These are phyloP conservation scores for Drosophila picticornis DNA, from an alignment of 2,888 invertebrate genomes.

Conservation along the genomic window DNA sequence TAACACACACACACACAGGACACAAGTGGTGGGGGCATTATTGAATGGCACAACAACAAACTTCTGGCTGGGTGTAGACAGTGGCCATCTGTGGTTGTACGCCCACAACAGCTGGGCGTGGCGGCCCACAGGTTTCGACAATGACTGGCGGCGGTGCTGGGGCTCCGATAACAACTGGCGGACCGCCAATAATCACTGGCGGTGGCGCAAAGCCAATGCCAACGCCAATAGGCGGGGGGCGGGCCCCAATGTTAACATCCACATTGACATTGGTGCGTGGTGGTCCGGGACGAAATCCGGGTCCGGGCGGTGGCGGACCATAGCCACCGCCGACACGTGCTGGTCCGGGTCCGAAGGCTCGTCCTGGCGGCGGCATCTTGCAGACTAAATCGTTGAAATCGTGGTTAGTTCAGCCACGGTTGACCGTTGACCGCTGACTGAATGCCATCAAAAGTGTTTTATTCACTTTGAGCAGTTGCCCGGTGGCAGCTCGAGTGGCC, in stretches of 20 bases:
- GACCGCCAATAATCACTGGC: constrained; percentile 56
- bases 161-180: constrained; percentile 54
- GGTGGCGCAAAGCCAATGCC: constrained; percentile 68
- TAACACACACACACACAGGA: constrained; percentile 11
- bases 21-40: constrained; percentile 32
- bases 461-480: constrained; percentile 26
- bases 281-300: constrained; percentile 43
- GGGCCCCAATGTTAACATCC: constrained; percentile 66
- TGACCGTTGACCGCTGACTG: constrained; percentile 43
- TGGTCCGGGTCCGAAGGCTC: constrained; percentile 40
- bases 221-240: constrained; percentile 68
- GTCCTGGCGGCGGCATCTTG: constrained; percentile 64
- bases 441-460: constrained; percentile 46
- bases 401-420: constrained; percentile 12
- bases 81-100: constrained; percentile 48
- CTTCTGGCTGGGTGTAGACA: constrained; percentile 69
- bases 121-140: constrained; percentile 39
- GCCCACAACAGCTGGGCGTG: constrained; percentile 31
- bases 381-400: constrained; percentile 4
- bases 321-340: not conserved
- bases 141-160: constrained; percentile 50
- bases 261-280: constrained; percentile 66
- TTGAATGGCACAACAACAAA: constrained; percentile 69
- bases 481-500: constrained; percentile 26
- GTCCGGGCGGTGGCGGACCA: constrained; percentile 30